A percentile compares a stretch with the other conserved stretches of the same genome.
Evolutionary conservation across 2,797 vertebrate genomes (phyloP).

Genomic region (Phoebastria nigripes): DNA sequence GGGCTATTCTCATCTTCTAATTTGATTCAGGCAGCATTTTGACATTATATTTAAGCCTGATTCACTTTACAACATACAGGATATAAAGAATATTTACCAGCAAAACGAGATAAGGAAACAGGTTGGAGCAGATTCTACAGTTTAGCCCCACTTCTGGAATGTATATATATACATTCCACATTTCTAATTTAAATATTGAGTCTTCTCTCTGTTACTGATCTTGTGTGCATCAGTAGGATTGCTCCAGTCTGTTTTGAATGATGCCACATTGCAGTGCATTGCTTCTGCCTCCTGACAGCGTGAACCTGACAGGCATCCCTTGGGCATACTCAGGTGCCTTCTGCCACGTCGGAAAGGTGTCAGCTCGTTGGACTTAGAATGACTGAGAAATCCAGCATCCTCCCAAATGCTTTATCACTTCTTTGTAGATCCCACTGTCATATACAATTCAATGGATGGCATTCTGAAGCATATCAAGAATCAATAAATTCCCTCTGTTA

Average conservation of each 20-base stretch:
- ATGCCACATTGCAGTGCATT: neutral
- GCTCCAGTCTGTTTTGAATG: neutral
- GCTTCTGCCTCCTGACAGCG: neutral
- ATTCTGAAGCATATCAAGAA: neutral
- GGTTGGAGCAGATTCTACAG: neutral
- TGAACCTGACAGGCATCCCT: neutral
- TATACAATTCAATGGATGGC: neutral
- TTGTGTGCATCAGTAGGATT: neutral
- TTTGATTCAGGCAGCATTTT: neutral
- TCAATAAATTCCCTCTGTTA: neutral
- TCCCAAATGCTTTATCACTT: neutral
- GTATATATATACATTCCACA: neutral
- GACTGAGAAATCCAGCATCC: neutral
- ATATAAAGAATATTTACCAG: neutral
- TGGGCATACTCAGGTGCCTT: neutral
- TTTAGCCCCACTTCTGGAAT: neutral
- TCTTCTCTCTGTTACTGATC: neutral
- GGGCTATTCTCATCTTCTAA: neutral
- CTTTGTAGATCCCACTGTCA: neutral
- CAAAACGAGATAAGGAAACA: neutral
- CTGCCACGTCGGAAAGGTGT: neutral
- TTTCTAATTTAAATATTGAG: neutral
- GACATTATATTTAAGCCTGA: neutral
- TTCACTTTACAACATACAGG: neutral
- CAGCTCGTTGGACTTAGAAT: neutral